These are phyloP conservation scores for Morus bassanus DNA, from an alignment of 2,797 vertebrate genomes.

Conservation along the genomic window DNA sequence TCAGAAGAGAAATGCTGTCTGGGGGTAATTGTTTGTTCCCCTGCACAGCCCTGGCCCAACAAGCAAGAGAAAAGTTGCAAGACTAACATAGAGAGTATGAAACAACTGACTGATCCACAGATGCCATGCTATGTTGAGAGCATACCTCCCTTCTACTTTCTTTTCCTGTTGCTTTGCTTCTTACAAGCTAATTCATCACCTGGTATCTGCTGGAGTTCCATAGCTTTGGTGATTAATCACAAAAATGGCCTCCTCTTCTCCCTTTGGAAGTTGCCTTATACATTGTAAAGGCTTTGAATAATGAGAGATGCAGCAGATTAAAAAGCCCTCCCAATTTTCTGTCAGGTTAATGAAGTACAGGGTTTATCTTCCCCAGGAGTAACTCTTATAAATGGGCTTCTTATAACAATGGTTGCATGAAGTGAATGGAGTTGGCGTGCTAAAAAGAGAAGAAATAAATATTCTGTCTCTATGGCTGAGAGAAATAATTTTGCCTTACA, in stretches of 20 bases:
- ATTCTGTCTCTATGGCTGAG: not conserved
- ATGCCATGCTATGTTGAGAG: not conserved
- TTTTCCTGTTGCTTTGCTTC: conserved; percentile 2
- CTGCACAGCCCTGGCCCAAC: not conserved
- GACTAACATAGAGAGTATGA: not conserved
- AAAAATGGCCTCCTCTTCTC: conserved; percentile 24
- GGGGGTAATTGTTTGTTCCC: not conserved
- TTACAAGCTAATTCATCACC: conserved; percentile 22
- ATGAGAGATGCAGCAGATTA: conserved; percentile 37
- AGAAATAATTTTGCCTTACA: not conserved
- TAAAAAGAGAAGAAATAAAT: conserved; percentile 23
- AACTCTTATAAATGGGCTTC: conserved; percentile 21
- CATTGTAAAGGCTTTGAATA: conserved; percentile 36
- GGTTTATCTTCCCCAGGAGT: conserved; percentile 39
- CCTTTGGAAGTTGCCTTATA: conserved; percentile 40
- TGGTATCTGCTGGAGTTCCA: conserved; percentile 30
- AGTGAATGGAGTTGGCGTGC: conserved; percentile 3
- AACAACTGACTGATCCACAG: not conserved
- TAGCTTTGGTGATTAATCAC: conserved; percentile 49
- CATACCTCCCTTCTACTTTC: not conserved
- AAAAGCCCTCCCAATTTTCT: conserved; percentile 39
- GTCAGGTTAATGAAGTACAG: conserved; percentile 52
- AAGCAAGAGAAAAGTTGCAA: not conserved
- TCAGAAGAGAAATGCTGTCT: not conserved
- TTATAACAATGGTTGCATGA: conserved; percentile 1